A percentile compares a stretch with the other conserved stretches of the same genome.
Evolutionary conservation across 2,888 invertebrate species (phyloP).

Genomic region (Anodontia alba): DNA sequence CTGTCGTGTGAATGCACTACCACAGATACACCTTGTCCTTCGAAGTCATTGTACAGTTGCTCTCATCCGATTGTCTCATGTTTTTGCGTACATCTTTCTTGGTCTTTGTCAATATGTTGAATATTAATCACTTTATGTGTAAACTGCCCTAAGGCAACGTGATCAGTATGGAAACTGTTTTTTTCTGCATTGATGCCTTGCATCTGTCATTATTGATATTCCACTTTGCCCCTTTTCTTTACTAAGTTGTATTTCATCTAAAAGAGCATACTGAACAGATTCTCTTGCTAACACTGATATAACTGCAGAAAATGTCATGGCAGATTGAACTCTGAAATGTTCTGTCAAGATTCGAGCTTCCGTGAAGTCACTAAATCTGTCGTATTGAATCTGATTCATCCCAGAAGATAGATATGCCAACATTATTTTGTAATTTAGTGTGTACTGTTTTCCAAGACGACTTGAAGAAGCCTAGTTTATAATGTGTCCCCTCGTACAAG

Average conservation of each 20-base stretch:
- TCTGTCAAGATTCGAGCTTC: conserved; percentile 2
- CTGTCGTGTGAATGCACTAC: conserved; percentile 36
- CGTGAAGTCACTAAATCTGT: background rate
- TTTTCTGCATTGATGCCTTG: conserved; percentile 10
- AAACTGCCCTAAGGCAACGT: conserved; percentile 15
- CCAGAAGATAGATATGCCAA: conserved; percentile 2
- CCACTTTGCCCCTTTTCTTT: background rate
- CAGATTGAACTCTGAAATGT: conserved; percentile 7
- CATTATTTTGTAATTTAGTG: conserved; percentile 8
- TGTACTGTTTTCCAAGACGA: background rate
- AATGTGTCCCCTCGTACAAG: background rate
- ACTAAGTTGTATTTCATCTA: background rate
- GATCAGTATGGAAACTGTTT: conserved; percentile 23
- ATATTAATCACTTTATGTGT: conserved; percentile 34
- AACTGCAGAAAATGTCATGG: background rate
- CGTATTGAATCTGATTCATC: conserved; percentile 15
- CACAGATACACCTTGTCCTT: conserved; percentile 16
- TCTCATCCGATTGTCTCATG: conserved; percentile 31
- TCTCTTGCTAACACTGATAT: background rate
- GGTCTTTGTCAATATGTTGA: conserved; percentile 19
- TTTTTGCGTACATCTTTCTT: conserved; percentile 31
- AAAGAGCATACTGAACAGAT: background rate
- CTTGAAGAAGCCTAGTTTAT: background rate
- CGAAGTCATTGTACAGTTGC: conserved; percentile 32
- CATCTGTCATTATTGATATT: conserved; percentile 15